Evolutionary conservation across 2,113 vertebrate genomes (phyloP).

Genomic region (Heterochromis multidens): DNA sequence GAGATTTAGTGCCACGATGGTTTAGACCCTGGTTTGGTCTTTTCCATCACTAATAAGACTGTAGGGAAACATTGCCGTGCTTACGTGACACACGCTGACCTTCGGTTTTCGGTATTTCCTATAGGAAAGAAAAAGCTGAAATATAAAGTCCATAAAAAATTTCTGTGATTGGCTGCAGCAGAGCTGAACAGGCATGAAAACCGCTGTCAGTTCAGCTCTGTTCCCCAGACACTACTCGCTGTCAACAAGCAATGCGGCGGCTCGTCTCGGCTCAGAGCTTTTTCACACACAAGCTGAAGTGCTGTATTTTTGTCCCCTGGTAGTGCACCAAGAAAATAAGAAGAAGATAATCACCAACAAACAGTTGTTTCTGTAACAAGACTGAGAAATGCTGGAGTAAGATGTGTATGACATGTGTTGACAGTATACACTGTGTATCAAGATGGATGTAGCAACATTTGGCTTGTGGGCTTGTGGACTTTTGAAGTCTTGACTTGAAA

Average conservation of each 20-base stretch:
- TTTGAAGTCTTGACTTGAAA: neutral
- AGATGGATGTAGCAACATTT: neutral
- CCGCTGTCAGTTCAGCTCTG: neutral
- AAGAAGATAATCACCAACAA: neutral
- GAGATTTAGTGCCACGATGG: neutral
- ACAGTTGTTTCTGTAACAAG: neutral
- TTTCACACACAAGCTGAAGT: neutral
- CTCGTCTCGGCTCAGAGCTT: neutral
- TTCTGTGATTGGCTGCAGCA: neutral
- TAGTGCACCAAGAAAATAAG: neutral
- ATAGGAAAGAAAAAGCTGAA: neutral
- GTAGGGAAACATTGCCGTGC: neutral
- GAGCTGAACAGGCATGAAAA: slow-evolving; percentile 12
- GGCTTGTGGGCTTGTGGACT: neutral
- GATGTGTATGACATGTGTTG: neutral
- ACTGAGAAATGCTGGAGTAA: neutral
- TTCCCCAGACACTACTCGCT: slow-evolving; percentile 3
- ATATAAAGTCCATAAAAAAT: neutral
- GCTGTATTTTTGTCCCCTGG: neutral
- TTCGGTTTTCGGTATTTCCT: neutral
- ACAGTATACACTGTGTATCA: neutral
- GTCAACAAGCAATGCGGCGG: slow-evolving; percentile 11
- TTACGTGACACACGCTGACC: neutral
- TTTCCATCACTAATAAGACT: neutral
- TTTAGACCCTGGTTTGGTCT: neutral